A percentile compares a stretch with the other conserved stretches of the same genome.
phyloP scores from a whole-genome alignment of 2,113 vertebrate species.

The Plotosus lineatus region DNA sequence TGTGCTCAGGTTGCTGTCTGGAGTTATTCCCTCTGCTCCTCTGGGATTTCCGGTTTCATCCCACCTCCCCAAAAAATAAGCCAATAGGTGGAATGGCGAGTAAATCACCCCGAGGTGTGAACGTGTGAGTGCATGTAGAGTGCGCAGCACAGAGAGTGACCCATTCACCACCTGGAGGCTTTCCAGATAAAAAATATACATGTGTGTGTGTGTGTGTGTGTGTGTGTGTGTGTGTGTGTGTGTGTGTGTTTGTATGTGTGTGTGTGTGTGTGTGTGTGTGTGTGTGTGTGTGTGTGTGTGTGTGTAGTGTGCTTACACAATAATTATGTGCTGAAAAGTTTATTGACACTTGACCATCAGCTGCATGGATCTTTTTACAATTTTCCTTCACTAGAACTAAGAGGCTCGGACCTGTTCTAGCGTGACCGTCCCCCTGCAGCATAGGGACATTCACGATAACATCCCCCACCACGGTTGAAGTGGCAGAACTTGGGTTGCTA shows the following conservation, averaged over 20 bases:
- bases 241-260: background rate
- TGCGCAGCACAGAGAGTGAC: background rate
- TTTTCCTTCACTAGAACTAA: no score
- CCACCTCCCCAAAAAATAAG: background rate
- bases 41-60: background rate
- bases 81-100: background rate
- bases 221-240: slow-evolving; percentile 14
- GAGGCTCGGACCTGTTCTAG: no score
- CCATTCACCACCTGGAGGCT: background rate
- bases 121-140: background rate
- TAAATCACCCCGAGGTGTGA: background rate
- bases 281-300: slow-evolving; percentile 6
- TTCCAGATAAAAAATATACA: no score
- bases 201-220: slow-evolving; percentile 1
- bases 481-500: no score
- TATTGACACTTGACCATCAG: no score
- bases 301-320: slow-evolving; percentile 3
- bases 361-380: no score
- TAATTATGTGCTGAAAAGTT: no score
- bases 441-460: no score
- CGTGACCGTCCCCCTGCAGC: no score
- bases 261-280: slow-evolving; percentile 3
- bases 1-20: background rate
- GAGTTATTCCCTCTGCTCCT: background rate
- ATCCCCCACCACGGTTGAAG: no score